phyloP scores from a whole-genome alignment of 2,797 vertebrate genomes.

The Ceryle rudis region DNA sequence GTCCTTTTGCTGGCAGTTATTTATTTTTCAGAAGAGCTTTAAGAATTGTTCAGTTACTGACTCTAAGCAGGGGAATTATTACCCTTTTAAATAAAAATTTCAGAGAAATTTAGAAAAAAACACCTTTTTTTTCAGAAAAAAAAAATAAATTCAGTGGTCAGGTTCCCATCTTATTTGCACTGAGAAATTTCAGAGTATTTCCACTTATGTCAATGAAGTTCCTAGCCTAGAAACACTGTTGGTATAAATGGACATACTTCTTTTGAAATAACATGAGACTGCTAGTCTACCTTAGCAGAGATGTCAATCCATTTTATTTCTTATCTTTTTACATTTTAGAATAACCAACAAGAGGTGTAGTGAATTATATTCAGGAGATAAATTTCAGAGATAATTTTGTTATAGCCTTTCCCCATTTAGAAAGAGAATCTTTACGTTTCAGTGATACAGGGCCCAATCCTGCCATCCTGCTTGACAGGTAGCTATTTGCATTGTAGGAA shows the following conservation, averaged over 20 bases:
- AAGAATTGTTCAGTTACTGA: conserved; percentile 14
- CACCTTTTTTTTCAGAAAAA: not conserved
- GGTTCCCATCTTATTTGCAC: not conserved
- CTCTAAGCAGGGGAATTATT: conserved; percentile 10
- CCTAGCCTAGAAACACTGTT: not conserved
- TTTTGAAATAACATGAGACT: not conserved
- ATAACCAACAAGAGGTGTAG: not conserved
- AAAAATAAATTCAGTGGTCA: not conserved
- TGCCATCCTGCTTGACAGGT: not conserved
- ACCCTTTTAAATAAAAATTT: conserved; percentile 39
- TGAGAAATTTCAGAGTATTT: not conserved
- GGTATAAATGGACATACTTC: not conserved
- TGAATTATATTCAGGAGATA: not conserved
- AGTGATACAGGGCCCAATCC: not conserved
- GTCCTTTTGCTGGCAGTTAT: conserved; percentile 21
- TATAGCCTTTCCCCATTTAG: not conserved
- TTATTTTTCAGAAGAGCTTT: conserved; percentile 51
- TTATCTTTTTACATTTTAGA: not conserved
- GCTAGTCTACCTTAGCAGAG: not conserved
- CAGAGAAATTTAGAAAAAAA: conserved; percentile 8
- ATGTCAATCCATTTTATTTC: not conserved
- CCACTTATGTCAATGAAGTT: not conserved
- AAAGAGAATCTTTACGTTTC: not conserved
- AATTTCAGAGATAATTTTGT: not conserved
- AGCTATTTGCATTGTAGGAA: not conserved